A percentile compares a stretch with the other conserved stretches of the same genome.
Evolutionary conservation across 1,140 invertebrate genomes (phyloP).

Genomic region (Papilio aristodemus): DNA sequence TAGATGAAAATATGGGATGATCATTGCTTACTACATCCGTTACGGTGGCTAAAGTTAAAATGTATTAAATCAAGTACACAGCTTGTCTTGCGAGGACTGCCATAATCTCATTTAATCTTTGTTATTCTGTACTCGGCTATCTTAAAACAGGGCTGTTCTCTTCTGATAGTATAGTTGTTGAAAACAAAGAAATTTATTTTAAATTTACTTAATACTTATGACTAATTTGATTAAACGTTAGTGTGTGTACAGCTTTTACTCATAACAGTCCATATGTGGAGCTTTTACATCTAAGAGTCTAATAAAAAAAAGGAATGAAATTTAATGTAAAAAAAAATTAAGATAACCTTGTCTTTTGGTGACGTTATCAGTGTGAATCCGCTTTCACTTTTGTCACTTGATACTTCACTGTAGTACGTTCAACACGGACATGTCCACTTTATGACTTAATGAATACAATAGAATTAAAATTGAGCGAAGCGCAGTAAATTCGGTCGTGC

Average conservation of each 20-base stretch:
- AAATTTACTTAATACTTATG: not conserved
- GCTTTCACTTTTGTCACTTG: conserved; percentile 26
- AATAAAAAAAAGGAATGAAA: not conserved
- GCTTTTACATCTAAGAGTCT: no score
- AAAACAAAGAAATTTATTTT: not conserved
- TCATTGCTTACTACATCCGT: no score
- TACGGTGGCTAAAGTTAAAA: no score
- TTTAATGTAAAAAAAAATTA: conserved; percentile 25
- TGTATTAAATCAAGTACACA: not conserved
- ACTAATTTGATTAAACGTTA: not conserved
- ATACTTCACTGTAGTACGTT: not conserved
- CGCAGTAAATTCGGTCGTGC: conserved; percentile 43
- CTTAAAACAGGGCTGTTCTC: not conserved
- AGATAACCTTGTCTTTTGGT: conserved; percentile 6
- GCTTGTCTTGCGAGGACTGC: not conserved
- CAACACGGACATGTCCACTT: conserved; percentile 34
- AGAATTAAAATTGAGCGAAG: conserved; percentile 1
- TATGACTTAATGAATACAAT: not conserved
- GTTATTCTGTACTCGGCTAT: not conserved
- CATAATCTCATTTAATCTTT: not conserved
- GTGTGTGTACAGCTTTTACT: not conserved
- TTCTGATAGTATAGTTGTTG: not conserved
- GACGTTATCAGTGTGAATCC: not conserved
- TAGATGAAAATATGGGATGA: no score
- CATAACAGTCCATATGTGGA: no score